Conservation (phyloP, 92 coral and sea anemone species). For the Zoanthus sociatus region DNA sequence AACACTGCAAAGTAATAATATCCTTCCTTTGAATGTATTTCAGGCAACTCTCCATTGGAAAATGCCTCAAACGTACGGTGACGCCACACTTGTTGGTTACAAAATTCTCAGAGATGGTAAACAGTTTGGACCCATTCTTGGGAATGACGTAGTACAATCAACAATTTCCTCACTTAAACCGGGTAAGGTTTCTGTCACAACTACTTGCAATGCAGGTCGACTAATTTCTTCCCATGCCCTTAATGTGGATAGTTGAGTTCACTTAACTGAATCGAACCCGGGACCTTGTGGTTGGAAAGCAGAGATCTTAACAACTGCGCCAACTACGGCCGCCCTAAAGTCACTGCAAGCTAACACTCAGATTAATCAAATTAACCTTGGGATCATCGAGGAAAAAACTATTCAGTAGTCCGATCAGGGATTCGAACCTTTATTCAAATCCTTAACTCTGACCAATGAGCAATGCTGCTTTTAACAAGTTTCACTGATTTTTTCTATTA, state of each 20-base stretch:
- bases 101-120: constrained; percentile 57
- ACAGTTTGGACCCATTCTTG: constrained; percentile 62
- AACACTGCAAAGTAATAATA: background rate
- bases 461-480: background rate
- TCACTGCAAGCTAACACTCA: too few relatives aligned
- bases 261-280: too few relatives aligned
- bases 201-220: too few relatives aligned
- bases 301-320: too few relatives aligned
- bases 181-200: constrained; percentile 23
- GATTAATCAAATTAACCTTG: too few relatives aligned
- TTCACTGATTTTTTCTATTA: background rate
- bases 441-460: too few relatives aligned
- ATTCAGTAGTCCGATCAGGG: too few relatives aligned
- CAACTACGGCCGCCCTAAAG: too few relatives aligned
- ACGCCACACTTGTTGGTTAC: constrained; percentile 77
- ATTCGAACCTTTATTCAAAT: background rate
- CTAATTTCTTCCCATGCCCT: too few relatives aligned
- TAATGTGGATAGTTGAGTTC: too few relatives aligned
- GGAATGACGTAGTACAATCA: constrained; percentile 51
- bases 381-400: too few relatives aligned
- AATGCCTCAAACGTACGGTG: constrained; percentile 70
- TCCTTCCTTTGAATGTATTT: background rate
- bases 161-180: constrained; percentile 48
- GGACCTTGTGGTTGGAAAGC: too few relatives aligned
- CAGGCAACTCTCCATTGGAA: constrained; percentile 81